Base-by-base conservation (phyloP, 2,113 vertebrate genomes). In the Sitta europaea region DNA sequence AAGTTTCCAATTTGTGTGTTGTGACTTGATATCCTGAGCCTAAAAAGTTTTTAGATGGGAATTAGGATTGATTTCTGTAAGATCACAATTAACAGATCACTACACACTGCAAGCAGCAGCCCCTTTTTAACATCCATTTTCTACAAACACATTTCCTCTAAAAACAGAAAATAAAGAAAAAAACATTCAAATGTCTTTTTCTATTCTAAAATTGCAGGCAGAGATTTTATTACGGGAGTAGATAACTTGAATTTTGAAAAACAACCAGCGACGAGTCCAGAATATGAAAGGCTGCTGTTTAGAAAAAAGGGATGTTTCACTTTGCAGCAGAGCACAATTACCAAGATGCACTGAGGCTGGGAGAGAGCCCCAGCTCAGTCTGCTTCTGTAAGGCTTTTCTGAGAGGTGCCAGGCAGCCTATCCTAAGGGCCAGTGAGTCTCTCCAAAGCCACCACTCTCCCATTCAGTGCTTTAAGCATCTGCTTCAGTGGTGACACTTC, bases 161-260 rank as follows among this genome's bases (percentile, higher is more conserved):
- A 80, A 51, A 96, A 85, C 45, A 85, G 24, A 65, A 73, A 92
- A 59, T n/a, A 17, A 55, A 15, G 8, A 0, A 1, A 13, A 36
- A 16, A 35, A 68, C 21, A 54, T 11, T 38, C 43, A 68, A 80
- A 86, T 40, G 31, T 22, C 38, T 80, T 76, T 94, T 71, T 61
- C 78, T 50, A 83, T 22, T 80, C 36, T 70, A 86, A 95, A 61
- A 94, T 48, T 51, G 15, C 71, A 91, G 71, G 53, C 31, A 38
- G 76, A 91, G 81, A 61, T 90, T 91, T 86, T 63, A 45, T 67
- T 61, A 86, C 23, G 48, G 42, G 14, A 42, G 38, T 10, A 75
- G 45, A 31, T 35, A 21, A 83, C 48, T 54, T 86, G 82, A 72
- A 84, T 88, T 97, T 50, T 90, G 61, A 88, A 58, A 95, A 94